phyloP scores from a whole-genome alignment of 1,140 invertebrate species.

The Sycophila sp. region DNA sequence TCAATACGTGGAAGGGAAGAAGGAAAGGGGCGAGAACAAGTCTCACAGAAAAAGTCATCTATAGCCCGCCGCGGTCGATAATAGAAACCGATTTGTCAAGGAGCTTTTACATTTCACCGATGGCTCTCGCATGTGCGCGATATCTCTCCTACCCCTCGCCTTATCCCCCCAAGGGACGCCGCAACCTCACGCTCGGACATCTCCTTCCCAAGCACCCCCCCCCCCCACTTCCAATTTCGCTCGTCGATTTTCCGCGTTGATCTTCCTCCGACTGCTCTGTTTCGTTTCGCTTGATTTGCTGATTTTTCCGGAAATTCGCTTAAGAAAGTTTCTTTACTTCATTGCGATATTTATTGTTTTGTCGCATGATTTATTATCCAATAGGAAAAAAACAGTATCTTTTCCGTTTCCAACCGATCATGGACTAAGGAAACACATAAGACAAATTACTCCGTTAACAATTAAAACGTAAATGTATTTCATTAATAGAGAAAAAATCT shows the following conservation, averaged over 20 bases:
- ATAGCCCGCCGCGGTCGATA: conserved; percentile 50
- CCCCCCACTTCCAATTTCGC: not conserved
- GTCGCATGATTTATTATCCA: no score
- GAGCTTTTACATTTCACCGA: conserved; percentile 64
- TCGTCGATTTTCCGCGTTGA: conserved; percentile 23
- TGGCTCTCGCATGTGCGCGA: conserved; percentile 53
- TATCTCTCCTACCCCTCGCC: conserved; percentile 58
- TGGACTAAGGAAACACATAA: no score
- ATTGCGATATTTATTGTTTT: conserved; percentile 34
- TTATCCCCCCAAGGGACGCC: conserved; percentile 38
- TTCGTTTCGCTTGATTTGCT: not conserved
- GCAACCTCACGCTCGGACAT: conserved; percentile 33
- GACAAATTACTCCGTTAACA: no score
- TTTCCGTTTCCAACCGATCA: no score
- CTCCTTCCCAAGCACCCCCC: conserved; percentile 23
- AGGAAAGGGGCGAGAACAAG: conserved; percentile 59
- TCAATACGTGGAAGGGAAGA: conserved; percentile 33
- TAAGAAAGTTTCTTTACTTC: no score
- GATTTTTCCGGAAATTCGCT: no score
- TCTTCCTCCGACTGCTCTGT: not conserved
- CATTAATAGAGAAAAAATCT: no score
- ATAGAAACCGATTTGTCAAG: conserved; percentile 67
- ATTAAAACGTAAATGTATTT: no score
- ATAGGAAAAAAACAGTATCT: no score
- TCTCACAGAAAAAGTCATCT: conserved; percentile 39